Percentiles rank a stretch among this genome's conserved stretches.
These are phyloP conservation scores for Sinella curviseta DNA, from an alignment of 1,140 invertebrate species.

Conservation along the genomic window DNA sequence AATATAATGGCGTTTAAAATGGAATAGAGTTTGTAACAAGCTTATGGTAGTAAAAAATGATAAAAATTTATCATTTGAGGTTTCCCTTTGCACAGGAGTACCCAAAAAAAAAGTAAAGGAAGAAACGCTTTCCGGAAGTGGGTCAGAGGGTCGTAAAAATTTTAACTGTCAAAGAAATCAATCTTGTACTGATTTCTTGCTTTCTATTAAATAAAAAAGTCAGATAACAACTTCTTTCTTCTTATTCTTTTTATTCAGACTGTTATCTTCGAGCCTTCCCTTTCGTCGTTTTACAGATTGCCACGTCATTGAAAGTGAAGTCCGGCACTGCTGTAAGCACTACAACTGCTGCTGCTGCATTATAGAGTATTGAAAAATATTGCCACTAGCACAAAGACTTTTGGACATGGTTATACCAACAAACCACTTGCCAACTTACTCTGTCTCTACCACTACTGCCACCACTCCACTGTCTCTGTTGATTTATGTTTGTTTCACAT, in stretches of 20 bases:
- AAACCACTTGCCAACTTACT: conserved; percentile 18
- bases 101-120: background rate
- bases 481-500: conserved; percentile 27
- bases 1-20: too few relatives aligned
- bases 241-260: too few relatives aligned
- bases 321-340: background rate
- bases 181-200: background rate
- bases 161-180: conserved; percentile 6
- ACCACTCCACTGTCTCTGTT: conserved; percentile 11
- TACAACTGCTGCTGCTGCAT: background rate
- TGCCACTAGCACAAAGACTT: background rate
- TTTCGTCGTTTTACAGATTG: background rate
- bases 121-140: background rate
- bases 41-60: background rate
- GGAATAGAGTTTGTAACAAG: too few relatives aligned
- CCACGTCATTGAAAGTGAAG: background rate
- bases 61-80: background rate
- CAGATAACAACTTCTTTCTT: too few relatives aligned
- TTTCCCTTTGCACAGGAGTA: background rate
- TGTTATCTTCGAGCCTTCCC: background rate
- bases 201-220: background rate
- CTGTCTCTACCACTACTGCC: background rate
- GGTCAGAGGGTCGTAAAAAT: conserved; percentile 2
- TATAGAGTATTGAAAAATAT: background rate
- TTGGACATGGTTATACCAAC: conserved; percentile 1